A percentile compares a stretch with the other conserved stretches of the same genome.
Evolutionary conservation across 2,113 vertebrate species (phyloP).

Genomic region (Emydocephalus ijimae): DNA sequence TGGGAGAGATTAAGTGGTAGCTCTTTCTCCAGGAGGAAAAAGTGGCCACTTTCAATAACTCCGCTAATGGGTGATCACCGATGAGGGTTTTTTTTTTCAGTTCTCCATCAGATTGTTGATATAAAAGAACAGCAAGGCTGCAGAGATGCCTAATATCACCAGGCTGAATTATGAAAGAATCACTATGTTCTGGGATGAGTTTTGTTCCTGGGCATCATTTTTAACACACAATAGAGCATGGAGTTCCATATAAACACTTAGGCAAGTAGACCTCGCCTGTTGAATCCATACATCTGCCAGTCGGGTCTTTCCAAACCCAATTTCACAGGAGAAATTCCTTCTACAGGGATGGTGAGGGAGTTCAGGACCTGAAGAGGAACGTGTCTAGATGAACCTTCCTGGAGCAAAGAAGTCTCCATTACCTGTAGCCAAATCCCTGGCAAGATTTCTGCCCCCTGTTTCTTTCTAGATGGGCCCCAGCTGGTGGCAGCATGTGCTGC

Average conservation of each 20-base stretch:
- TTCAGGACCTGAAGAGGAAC: not conserved
- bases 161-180: not conserved
- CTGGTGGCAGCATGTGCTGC: not conserved
- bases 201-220: not conserved
- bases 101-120: not conserved
- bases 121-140: not conserved
- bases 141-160: not conserved
- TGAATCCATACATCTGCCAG: not conserved
- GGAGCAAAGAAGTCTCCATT: not conserved
- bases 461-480: not conserved
- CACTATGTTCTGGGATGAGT: not conserved
- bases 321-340: not conserved
- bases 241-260: not conserved
- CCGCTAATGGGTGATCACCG: not conserved
- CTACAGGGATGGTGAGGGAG: not conserved
- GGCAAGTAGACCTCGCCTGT: not conserved
- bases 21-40: not conserved
- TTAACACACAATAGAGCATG: not conserved
- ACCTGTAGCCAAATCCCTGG: not conserved
- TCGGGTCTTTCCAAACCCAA: not conserved
- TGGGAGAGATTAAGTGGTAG: not conserved
- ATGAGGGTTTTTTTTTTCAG: not conserved
- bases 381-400: not conserved
- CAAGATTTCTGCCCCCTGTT: not conserved
- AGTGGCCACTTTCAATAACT: not conserved